phyloP scores from a whole-genome alignment of 2,888 invertebrate species.

The Sphinx pinastri region DNA sequence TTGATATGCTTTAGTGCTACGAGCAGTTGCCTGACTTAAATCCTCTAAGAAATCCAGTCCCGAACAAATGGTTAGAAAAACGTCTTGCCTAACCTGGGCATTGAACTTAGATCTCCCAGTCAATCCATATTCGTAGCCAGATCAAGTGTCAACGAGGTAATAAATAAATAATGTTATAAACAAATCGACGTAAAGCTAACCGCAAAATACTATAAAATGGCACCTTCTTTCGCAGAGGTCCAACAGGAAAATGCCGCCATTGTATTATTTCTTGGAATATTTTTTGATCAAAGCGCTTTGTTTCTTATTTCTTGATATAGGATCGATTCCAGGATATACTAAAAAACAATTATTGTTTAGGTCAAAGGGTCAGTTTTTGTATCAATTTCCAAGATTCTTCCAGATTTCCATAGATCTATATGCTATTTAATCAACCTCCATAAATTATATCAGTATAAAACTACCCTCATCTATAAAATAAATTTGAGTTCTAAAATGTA shows the following conservation, averaged over 20 bases:
- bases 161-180: neutral
- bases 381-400: neutral
- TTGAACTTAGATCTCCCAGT: too few species aligned
- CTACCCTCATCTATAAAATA: too few species aligned
- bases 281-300: constrained; percentile 18
- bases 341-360: neutral
- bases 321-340: constrained; percentile 11
- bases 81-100: too few species aligned
- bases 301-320: constrained; percentile 7
- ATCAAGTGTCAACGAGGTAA: too few species aligned
- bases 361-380: neutral
- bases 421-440: too few species aligned
- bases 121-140: too few species aligned
- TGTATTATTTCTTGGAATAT: constrained; percentile 21
- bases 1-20: too few species aligned
- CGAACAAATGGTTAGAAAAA: too few species aligned
- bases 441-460: too few species aligned
- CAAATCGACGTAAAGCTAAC: neutral
- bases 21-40: too few species aligned
- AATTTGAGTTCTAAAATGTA: too few species aligned
- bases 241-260: constrained; percentile 26
- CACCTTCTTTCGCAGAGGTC: constrained; percentile 1
- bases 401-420: neutral
- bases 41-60: too few species aligned
- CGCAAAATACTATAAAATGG: constrained; percentile 12